Base-by-base conservation (phyloP, 2,797 vertebrate genomes). In the Chiloscyllium punctatum region DNA sequence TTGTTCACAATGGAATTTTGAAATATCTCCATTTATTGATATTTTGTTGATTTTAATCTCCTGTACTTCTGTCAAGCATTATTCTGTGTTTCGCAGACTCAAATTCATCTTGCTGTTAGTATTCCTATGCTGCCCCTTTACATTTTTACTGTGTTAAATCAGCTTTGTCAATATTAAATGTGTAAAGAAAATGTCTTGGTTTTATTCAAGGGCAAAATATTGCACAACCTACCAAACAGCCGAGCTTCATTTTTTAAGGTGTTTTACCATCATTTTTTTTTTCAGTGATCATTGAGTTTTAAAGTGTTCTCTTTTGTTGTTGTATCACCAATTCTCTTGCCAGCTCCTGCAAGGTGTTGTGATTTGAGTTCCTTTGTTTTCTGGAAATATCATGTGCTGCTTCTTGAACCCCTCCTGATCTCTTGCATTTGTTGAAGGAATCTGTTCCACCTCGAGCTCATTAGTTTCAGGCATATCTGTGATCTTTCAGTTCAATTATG, bases 401-500 rank as follows among this genome's bases (percentile, higher is more conserved):
- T 0, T 33, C 57, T 66, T 30, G 1, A 88, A 88, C 86, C 86
- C 86, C 51, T 57, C 66, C 87, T 90, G 86, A 88, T 57, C 87
- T 66, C 30, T 13, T 33, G 57, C 82, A 25, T 90, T 90, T 66
- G 87, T 62, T 90, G 30, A 90, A n/a, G 30, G 30, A 90, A 66
- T 66, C 15, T 62, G 16, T 62, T n/a, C 57, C 15, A 90, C 53
- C n/a, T 90, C 53, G 57, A 66, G 87, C 30, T 21, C 87, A 90
- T 90, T 66, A 90, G 86, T 66, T 90, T 90, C 87, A 90, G 87
- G 87, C 87, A 66, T n/a, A n/a, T 33, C 16, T 16, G 7, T 90
- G 87, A 62, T 90, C 27, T 11, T 62, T 66, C 87, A 90, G 30
- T 66, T 90, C 87, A 62, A n/a, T 66, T 66, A 90, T 90, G 53